Evolutionary conservation across 2,888 invertebrate species (phyloP), one percentile per base, ranked within the genome.

Genomic region (Ormyrus pomaceus): DNA sequence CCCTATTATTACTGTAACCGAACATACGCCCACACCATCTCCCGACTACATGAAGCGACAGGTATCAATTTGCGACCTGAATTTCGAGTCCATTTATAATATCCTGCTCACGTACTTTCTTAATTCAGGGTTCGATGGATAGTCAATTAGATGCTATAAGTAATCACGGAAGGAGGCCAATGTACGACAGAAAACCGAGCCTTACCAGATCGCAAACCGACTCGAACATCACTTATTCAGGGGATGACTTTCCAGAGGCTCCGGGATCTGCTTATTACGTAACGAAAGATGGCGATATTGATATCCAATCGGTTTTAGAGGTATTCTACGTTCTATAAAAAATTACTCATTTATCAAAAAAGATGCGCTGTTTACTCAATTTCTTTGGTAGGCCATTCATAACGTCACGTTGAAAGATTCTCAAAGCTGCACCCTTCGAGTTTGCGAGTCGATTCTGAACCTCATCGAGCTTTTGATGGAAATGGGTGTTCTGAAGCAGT

Each of bases 1-100:
- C 91, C 99, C 99, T 0, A 98, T 98, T 74, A 99, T 99, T 79
- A 98, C 98, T 0, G 98, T 99, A 8, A 99, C 99, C 0, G 98
- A 98, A 88, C 98, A 98, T 88, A 98, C 98, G 0, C 98, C 98
- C 0, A 95, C 96, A 5, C 97, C 97, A 0, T 97, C 97, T 0
- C 97, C 97, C 0, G 97, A 97, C 89, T 96, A 95, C 87, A 92
- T 96, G 84, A 94, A 95, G 87, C 92, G 96, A 92, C 96, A 95
- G 91, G 95, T 95, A 34, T 34, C 34, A 34, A 34, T 34, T 91
- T 55, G 70, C 59, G n/a, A 62, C 9, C 2, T 70, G 11, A 64
- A 56, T 62, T 66, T n/a, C 3, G n/a, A 0, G 13, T 55, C n/a
- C 4, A 13, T 2, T 58, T 10, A 46, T 34, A 19, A 45, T 58